phyloP scores from a whole-genome alignment of 2,797 vertebrate species.

The Liparis tanakae region DNA sequence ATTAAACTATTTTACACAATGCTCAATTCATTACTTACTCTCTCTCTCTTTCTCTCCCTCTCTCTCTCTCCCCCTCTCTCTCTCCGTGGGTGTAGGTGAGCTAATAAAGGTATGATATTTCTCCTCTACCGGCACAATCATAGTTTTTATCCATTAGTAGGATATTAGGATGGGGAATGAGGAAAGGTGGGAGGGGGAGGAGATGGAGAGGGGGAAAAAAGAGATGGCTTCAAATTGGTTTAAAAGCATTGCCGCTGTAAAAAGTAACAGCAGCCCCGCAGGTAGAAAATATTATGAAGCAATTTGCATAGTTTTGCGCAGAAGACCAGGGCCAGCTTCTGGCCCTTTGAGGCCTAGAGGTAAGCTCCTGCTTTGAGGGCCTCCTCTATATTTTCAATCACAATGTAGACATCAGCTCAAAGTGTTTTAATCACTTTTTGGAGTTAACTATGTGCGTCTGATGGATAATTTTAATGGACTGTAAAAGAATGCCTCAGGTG shows the following conservation, averaged over 20 bases:
- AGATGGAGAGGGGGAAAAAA: slow-evolving; percentile 51
- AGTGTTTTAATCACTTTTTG: slow-evolving; percentile 15
- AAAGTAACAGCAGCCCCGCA: slow-evolving; percentile 60
- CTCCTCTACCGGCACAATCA: slow-evolving; percentile 78
- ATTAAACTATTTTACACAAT: slow-evolving; percentile 88
- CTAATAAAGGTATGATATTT: slow-evolving; percentile 87
- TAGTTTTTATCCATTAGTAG: slow-evolving; percentile 83
- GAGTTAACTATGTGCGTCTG: background rate
- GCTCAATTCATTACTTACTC: slow-evolving; percentile 85
- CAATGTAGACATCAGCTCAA: slow-evolving; percentile 26
- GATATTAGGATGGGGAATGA: slow-evolving; percentile 75
- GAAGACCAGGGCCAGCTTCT: slow-evolving; percentile 26
- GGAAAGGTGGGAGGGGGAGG: slow-evolving; percentile 55
- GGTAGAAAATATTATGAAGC: slow-evolving; percentile 37
- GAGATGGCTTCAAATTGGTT: slow-evolving; percentile 70
- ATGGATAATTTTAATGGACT: background rate
- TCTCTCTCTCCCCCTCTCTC: slow-evolving; percentile 46
- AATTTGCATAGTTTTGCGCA: slow-evolving; percentile 50
- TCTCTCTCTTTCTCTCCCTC: slow-evolving; percentile 43
- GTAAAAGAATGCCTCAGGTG: background rate
- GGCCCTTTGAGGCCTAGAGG: slow-evolving; percentile 19
- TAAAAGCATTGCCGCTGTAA: slow-evolving; percentile 70
- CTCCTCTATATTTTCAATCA: background rate
- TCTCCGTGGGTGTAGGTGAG: slow-evolving; percentile 73
- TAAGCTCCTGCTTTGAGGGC: slow-evolving; percentile 7